Evolutionary conservation across 2,797 vertebrate species (phyloP), one percentile per base, ranked within the genome.

Genomic region (Periophthalmus magnuspinnatus): DNA sequence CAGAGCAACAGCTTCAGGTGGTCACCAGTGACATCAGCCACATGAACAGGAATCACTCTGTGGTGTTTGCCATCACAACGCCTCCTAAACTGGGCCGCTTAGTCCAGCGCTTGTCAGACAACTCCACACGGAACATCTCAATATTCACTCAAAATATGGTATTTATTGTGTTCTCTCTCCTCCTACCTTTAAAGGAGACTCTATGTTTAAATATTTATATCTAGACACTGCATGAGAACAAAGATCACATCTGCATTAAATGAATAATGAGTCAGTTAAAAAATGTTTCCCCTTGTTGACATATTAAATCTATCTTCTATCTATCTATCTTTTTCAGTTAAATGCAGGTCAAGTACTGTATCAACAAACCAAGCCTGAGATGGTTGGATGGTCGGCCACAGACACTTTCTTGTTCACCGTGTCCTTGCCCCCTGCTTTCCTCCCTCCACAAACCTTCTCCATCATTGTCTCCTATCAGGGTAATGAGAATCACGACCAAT

Each of bases 81-180:
- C 86, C 91, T 59, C 94, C 95, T 10, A 94, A 92, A 82, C 86
- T 94, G 0, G 95, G 97, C 60, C 90, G 78, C 55, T 84, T 98
- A 74, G 73, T 96, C 67, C 88, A 58, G 58, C 69, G 85, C 16
- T 74, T 84, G 78, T 81, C 89, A 0, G 87, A 92, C 80, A 93
- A 94, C 81, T 89, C 82, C 16, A 90, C 91, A 3, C 85, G 82
- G 79, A 89, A 91, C 55, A 84, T 95, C 76, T 90, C 92, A 13
- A 82, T 81, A 11, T 98, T 98, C 88, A 96, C 93, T 0, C 95
- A 97, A 64, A 80, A 72, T 72, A 95, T 97, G 96, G 96, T 45
- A 45, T 45, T 45, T 11, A 41, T 10, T 45, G 41, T 45, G 11
- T 14, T 14, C 41, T 45, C 13, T 14, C 28, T 28, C 28, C 28